These are phyloP conservation scores for Tetramorium alpestre DNA, from an alignment of 1,140 invertebrate species.

Conservation along the genomic window DNA sequence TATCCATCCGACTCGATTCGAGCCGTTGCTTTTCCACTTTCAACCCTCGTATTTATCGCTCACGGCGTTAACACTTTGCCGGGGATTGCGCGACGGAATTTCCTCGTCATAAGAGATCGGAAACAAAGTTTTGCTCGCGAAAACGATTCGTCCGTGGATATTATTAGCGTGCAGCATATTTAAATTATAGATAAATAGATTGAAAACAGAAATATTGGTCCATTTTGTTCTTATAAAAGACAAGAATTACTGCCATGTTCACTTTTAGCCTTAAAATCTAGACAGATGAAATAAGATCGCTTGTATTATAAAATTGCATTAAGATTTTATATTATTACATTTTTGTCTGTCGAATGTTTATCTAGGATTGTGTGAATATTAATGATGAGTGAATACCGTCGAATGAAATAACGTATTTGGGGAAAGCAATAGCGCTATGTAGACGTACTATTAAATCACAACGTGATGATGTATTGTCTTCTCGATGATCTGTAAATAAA, in stretches of 20 bases:
- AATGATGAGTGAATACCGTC: constrained; percentile 34
- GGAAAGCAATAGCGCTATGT: background rate
- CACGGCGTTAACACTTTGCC: constrained; percentile 23
- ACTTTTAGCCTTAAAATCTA: background rate
- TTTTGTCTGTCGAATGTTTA: background rate
- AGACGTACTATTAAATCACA: constrained; percentile 30
- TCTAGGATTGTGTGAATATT: constrained; percentile 23
- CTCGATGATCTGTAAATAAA: constrained; percentile 41
- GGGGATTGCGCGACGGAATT: constrained; percentile 37
- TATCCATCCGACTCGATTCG: constrained; percentile 67
- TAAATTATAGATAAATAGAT: background rate
- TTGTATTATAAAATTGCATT: background rate
- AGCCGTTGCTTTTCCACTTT: constrained; percentile 54
- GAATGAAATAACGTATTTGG: constrained; percentile 18
- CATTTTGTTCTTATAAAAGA: background rate
- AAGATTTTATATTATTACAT: background rate
- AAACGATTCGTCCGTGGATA: background rate
- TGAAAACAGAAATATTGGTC: background rate
- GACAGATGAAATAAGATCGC: background rate
- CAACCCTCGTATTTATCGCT: constrained; percentile 64
- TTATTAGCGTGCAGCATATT: background rate
- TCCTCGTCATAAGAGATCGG: background rate
- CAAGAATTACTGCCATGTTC: background rate
- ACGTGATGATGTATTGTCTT: constrained; percentile 44
- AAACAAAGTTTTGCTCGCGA: constrained; percentile 41